These are phyloP conservation scores for Aspidapion aeneum DNA, from an alignment of 2,888 invertebrate species.

Conservation along the genomic window DNA sequence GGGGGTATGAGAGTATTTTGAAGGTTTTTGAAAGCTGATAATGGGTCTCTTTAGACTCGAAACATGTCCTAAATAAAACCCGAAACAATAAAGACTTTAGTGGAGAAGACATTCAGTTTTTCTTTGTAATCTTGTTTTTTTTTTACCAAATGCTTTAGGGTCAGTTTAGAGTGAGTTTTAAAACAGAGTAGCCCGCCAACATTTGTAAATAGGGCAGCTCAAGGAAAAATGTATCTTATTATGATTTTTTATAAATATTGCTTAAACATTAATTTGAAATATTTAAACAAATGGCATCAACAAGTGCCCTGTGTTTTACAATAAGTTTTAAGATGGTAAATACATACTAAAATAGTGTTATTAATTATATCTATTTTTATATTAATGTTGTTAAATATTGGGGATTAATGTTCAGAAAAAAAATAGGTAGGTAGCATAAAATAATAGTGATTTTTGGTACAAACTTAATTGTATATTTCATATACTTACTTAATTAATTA, in stretches of 20 bases:
- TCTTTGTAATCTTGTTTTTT: too few relatives aligned
- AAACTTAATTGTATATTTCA: constrained; percentile 21
- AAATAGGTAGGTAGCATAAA: constrained; percentile 16
- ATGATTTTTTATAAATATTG: not conserved
- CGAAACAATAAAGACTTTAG: too few relatives aligned
- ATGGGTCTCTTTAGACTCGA: too few relatives aligned
- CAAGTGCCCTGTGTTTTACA: not conserved
- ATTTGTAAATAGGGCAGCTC: not conserved
- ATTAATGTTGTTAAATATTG: constrained; percentile 23
- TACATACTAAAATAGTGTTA: constrained; percentile 19
- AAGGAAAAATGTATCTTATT: not conserved
- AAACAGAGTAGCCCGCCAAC: not conserved
- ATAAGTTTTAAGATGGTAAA: constrained; percentile 8
- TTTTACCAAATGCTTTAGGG: not conserved
- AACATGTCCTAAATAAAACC: too few relatives aligned
- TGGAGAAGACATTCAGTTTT: too few relatives aligned
- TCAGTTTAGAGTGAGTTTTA: not conserved
- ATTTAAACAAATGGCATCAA: not conserved
- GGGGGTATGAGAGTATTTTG: too few relatives aligned
- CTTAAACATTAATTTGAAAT: not conserved
- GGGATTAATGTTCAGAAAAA: constrained; percentile 19
- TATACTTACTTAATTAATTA: constrained; percentile 5
- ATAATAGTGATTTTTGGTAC: constrained; percentile 22
- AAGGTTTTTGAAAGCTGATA: too few relatives aligned
- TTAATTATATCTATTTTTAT: constrained; percentile 28